Conservation (phyloP, 1,140 invertebrate species). For the Leptoteleia sp. region DNA sequence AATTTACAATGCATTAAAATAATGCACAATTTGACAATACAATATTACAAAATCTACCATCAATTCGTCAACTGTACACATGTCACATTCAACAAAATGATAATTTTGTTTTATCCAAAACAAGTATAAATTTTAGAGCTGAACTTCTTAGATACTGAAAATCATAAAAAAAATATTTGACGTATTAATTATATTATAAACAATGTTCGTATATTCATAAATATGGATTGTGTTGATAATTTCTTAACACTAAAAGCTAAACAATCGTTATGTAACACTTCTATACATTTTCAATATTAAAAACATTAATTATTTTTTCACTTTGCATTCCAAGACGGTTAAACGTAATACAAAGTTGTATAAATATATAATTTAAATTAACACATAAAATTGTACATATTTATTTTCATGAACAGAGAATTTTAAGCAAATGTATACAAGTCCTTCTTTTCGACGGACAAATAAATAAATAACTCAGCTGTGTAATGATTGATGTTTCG, state of each 20-base stretch:
- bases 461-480: too few species aligned
- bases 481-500: too few species aligned
- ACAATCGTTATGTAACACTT: too few species aligned
- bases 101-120: too few species aligned
- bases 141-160: constrained; percentile 31
- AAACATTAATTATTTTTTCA: not conserved
- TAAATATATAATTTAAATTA: too few species aligned
- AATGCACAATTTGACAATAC: constrained; percentile 40
- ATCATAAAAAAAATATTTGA: too few species aligned
- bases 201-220: too few species aligned
- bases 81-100: constrained; percentile 37
- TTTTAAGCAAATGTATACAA: not conserved
- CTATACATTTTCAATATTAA: constrained; percentile 1
- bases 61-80: constrained; percentile 34
- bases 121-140: too few species aligned
- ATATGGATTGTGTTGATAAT: too few species aligned
- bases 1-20: constrained; percentile 56
- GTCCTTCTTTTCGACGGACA: not conserved
- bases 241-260: too few species aligned
- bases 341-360: constrained; percentile 2
- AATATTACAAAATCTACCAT: constrained; percentile 48
- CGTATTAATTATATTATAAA: not conserved
- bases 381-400: constrained; percentile 6
- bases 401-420: not conserved
- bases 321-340: not conserved